phyloP scores from a whole-genome alignment of 1,140 invertebrate genomes.

The Apis laboriosa region DNA sequence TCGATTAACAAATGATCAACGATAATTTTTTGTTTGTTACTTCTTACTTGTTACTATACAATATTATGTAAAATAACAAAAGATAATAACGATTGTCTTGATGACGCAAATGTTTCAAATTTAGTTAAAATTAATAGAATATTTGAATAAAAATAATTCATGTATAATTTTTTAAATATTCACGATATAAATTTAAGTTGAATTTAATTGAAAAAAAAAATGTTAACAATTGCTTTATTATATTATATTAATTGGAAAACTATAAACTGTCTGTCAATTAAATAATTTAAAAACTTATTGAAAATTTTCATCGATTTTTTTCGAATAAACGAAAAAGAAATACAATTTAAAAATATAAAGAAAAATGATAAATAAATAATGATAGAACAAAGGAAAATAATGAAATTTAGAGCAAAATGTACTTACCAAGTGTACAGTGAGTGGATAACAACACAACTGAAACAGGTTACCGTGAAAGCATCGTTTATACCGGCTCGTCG shows the following conservation, averaged over 20 bases:
- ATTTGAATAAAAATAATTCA: not conserved
- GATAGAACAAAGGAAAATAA: slow-evolving; percentile 6
- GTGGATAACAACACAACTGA: slow-evolving; percentile 74
- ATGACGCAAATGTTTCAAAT: not conserved
- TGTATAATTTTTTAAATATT: not conserved
- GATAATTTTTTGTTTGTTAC: too few species aligned
- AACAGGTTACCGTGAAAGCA: slow-evolving; percentile 60
- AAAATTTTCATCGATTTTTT: not conserved
- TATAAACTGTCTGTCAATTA: not conserved
- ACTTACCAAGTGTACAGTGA: slow-evolving; percentile 76
- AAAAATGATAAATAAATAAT: not conserved
- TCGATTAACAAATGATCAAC: slow-evolving; percentile 12
- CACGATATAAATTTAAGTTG: too few species aligned
- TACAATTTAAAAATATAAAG: not conserved
- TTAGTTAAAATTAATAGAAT: not conserved
- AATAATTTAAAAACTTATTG: not conserved
- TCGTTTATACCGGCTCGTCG: slow-evolving; percentile 70
- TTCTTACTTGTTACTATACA: not conserved
- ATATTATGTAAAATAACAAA: slow-evolving; percentile 1
- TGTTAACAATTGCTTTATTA: too few species aligned
- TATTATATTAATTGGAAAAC: not conserved
- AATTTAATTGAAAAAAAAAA: not conserved
- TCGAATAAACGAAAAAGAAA: too few species aligned
- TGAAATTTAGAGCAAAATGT: not conserved
- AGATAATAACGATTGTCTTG: not conserved